Percentiles rank a stretch among this genome's conserved stretches.
Conservation (phyloP, 2,888 invertebrate species). For the Zootermopsis nevadensis region DNA sequence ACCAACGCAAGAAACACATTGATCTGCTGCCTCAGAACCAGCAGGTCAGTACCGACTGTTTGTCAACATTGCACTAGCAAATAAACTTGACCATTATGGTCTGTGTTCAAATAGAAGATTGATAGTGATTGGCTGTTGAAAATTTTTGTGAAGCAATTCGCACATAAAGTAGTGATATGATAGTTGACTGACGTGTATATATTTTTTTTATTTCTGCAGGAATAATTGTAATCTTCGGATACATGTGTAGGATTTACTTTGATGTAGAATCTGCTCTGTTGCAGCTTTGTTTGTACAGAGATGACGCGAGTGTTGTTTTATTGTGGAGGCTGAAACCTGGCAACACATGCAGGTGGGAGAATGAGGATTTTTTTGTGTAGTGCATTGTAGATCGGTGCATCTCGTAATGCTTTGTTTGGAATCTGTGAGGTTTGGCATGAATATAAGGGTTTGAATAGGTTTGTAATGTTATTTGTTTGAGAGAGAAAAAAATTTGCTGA, state of each 20-base stretch:
- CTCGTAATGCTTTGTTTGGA: background rate
- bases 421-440: background rate
- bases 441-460: constrained; percentile 25
- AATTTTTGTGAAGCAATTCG: too few species aligned
- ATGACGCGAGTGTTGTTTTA: constrained; percentile 23
- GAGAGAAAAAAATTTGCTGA: background rate
- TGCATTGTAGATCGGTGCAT: constrained; percentile 12
- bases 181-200: too few species aligned
- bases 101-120: too few species aligned
- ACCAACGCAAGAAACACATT: constrained; percentile 73
- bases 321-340: constrained; percentile 47
- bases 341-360: constrained; percentile 40
- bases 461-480: background rate
- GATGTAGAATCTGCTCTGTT: constrained; percentile 18
- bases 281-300: constrained; percentile 31
- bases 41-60: constrained; percentile 43
- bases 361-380: constrained; percentile 3
- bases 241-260: too few species aligned
- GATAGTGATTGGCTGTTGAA: too few species aligned
- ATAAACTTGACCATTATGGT: too few species aligned
- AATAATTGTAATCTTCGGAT: too few species aligned
- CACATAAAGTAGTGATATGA: too few species aligned
- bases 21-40: constrained; percentile 46
- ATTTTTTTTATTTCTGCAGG: too few species aligned
- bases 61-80: background rate